These are phyloP conservation scores for Orthosia cruda DNA, from an alignment of 2,888 invertebrate genomes.

Conservation along the genomic window DNA sequence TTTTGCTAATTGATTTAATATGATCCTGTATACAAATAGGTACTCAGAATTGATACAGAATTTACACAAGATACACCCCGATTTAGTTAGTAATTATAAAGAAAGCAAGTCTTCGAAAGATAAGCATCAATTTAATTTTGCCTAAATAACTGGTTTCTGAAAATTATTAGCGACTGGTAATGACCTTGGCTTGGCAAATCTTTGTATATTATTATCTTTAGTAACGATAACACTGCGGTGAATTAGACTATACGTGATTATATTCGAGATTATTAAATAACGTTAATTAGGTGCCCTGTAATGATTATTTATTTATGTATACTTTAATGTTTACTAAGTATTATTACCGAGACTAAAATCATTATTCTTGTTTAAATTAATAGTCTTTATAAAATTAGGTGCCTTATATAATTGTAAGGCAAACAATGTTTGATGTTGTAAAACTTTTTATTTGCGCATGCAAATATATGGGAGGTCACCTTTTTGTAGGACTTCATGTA, in stretches of 20 bases:
- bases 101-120: conserved; percentile 2
- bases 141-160: not conserved
- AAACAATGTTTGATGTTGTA: too few species aligned
- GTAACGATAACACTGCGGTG: conserved; percentile 2
- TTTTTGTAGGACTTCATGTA: too few species aligned
- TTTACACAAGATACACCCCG: not conserved
- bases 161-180: conserved; percentile 2
- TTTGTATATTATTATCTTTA: conserved; percentile 23
- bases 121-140: not conserved
- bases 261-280: not conserved
- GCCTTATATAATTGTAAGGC: too few species aligned
- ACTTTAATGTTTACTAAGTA: too few species aligned
- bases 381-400: too few species aligned
- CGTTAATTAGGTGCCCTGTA: not conserved
- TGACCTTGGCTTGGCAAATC: conserved; percentile 28
- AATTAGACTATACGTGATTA: conserved; percentile 7
- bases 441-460: too few species aligned
- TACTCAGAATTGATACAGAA: not conserved
- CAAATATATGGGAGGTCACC: too few species aligned
- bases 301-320: too few species aligned
- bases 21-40: too few species aligned
- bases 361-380: too few species aligned
- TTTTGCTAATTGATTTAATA: too few species aligned
- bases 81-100: not conserved
- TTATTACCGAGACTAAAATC: too few species aligned